phyloP scores from a whole-genome alignment of 2,888 invertebrate genomes.

The Drosophila fungiperda region DNA sequence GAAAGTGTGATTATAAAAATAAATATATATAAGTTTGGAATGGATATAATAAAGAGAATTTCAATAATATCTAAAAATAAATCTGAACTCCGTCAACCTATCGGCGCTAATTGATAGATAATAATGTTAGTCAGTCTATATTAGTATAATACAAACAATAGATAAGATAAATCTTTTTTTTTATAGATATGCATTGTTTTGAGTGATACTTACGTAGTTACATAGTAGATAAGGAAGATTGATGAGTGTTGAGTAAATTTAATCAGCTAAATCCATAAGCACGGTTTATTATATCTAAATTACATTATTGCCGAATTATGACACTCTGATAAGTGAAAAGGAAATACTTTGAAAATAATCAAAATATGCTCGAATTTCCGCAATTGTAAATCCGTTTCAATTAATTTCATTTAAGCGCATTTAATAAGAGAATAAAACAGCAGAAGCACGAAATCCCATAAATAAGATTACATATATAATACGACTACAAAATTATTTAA shows the following conservation, averaged over 20 bases:
- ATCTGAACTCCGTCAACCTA: background rate
- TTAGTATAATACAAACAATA: conserved; percentile 6
- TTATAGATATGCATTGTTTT: background rate
- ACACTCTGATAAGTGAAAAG: conserved; percentile 18
- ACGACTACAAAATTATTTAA: background rate
- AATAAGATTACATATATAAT: background rate
- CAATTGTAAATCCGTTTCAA: background rate
- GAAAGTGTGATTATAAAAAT: conserved; percentile 13
- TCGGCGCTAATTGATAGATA: conserved; percentile 16
- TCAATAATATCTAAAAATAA: background rate
- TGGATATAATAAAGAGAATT: background rate
- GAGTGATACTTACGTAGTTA: conserved; percentile 22
- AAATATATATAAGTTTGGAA: background rate
- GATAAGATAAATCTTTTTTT: conserved; percentile 30
- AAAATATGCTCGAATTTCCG: background rate
- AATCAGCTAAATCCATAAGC: conserved; percentile 29
- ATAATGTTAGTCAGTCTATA: conserved; percentile 7
- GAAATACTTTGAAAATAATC: background rate
- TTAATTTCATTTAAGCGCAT: background rate
- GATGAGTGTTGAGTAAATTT: conserved; percentile 26
- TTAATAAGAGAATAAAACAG: background rate
- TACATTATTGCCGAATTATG: conserved; percentile 25
- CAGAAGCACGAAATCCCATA: background rate
- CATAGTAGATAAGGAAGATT: conserved; percentile 31
- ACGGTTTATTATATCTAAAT: conserved; percentile 29